Evolutionary conservation across 2,888 invertebrate genomes (phyloP), one percentile per base, ranked within the genome.

Genomic region (Drosophila paracracens): DNA sequence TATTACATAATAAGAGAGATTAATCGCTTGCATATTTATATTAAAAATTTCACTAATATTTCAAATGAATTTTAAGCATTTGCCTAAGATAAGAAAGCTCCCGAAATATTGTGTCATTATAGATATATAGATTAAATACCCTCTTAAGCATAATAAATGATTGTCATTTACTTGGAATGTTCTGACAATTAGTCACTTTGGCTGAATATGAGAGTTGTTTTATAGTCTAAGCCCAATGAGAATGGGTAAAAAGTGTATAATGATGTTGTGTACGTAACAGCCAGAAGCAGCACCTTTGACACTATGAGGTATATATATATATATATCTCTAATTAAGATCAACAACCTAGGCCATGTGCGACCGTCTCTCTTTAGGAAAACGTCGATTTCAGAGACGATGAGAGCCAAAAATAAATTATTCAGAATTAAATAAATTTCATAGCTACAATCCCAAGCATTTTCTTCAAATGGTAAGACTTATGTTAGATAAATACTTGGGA

Each of bases 1-100:
- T 38, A 46, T 67, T 69, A 57, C 35, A 35, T 53, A 46, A 61
- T n/a, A 38, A 29, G 18, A 25, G 16, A 35, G 66, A 56, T 74
- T 50, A 73, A 61, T 52, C 35, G n/a, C 36, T 35, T n/a, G 38
- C 29, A 16, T 13, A 50, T 43, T 33, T 36, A 7, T 25, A 51
- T 36, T 18, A 1, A 31, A 51, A 35, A 52, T 40, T 52, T 51
- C 70, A 27, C 50, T 29, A n/a, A 60, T 25, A 10, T n/a, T 13
- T 38, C 11, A 33, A 21, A 25, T 40, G n/a, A 51, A 43, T 65
- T 31, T 53, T 46, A 46, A 46, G 27, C 18, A 27, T 29, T 70
- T 71, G 25, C 16, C 11, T 33, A 54, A 33, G 4, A 21, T 38
- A 13, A 13, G 62, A 16, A 65, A 31, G 16, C 46, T 33, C 1